Base-by-base conservation (phyloP, 2,797 vertebrate genomes). In the Philypnodon macrostomus region DNA sequence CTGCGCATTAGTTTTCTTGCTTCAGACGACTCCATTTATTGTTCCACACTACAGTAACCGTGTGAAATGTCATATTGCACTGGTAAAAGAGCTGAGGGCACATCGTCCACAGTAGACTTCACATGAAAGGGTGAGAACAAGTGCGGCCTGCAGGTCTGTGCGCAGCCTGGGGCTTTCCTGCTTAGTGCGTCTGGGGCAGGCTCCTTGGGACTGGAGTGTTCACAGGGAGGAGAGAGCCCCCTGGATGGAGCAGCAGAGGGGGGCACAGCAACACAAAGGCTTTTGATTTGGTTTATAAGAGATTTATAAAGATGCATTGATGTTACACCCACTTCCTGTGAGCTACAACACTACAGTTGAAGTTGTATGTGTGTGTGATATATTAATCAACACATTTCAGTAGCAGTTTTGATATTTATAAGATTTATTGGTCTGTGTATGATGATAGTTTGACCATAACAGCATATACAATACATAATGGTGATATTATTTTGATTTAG, bases 121-220 rank as follows among this genome's bases (percentile, higher is more conserved):
- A 60, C 67, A 85, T 83, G 68, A 85, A 85, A 41, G 85, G 73
- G 53, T 69, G 32, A 44, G 60, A 70, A 64, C 14, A 55, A 75
- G 53, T 30, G 14, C 14, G 73, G 80, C 80, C 73, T 76, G 64
- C 60, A 80, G 77, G 63, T 76, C 62, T 77, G 56, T 46, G 56
- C 61, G 63, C 53, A 39, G 80, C 77, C 75, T 0, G n/a, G 53
- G 61, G 77, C 65, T 76, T 80, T 81, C 75, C 77, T 78, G 77
- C 31, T 58, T 69, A 58, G 38, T 61, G 50, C 12, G 67, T 67
- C 73, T 73, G 64, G 66, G 53, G 26, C 1, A 54, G 63, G 59
- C 58, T 63, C 64, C 77, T 42, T 47, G 81, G 70, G 83, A 81
- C 16, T 15, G 31, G 18, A 65, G 37, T 2, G 31, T 61, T 73